phyloP scores from a whole-genome alignment of 2,888 invertebrate species.

The Apeira syringaria region DNA sequence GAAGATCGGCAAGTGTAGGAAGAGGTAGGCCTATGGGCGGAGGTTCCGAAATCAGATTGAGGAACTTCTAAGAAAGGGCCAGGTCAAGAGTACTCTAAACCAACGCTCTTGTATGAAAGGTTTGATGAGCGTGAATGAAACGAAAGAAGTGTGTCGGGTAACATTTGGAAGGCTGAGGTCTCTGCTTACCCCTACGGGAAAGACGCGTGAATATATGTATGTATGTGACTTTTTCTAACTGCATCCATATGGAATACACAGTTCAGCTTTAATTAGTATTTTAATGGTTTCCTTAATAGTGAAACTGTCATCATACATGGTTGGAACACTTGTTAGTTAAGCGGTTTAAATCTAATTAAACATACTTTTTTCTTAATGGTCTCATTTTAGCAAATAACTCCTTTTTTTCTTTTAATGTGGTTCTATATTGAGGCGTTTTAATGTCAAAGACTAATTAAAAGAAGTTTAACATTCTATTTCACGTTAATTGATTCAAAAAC shows the following conservation, averaged over 20 bases:
- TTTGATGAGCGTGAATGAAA: too few species aligned
- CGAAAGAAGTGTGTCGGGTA: too few species aligned
- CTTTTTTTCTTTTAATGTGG: constrained; percentile 10
- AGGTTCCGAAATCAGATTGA: too few species aligned
- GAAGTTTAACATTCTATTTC: not conserved
- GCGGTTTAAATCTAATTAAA: constrained; percentile 22
- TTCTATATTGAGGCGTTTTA: constrained; percentile 7
- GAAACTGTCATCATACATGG: constrained; percentile 18
- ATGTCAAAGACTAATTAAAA: not conserved
- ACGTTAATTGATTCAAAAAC: not conserved
- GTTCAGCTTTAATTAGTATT: constrained; percentile 25
- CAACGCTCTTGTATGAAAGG: too few species aligned
- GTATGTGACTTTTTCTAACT: constrained; percentile 26
- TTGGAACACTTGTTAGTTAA: constrained; percentile 20
- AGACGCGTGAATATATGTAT: too few species aligned
- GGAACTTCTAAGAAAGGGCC: too few species aligned
- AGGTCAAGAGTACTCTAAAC: too few species aligned
- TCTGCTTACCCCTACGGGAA: too few species aligned
- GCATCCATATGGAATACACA: constrained; percentile 23
- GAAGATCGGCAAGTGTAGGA: too few species aligned
- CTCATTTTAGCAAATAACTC: not conserved
- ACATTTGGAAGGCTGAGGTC: too few species aligned
- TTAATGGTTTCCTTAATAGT: constrained; percentile 26
- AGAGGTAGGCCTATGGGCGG: too few species aligned
- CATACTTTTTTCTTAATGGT: constrained; percentile 6